phyloP scores from a whole-genome alignment of 2,888 invertebrate species.

The Empis stercorea region DNA sequence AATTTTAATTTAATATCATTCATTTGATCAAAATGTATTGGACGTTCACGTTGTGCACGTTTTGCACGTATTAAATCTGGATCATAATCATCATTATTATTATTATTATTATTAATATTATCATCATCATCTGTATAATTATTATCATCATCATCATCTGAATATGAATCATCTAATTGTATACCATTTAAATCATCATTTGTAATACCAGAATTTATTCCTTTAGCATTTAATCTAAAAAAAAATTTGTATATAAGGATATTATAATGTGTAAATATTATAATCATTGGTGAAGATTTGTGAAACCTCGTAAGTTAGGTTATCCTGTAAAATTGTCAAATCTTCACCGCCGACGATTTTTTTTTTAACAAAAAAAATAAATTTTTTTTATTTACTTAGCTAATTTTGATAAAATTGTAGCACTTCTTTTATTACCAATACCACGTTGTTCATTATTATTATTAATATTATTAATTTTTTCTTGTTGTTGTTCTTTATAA shows the following conservation, averaged over 20 bases:
- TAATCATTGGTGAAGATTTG: too few species aligned
- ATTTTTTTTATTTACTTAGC: slow-evolving; percentile 46
- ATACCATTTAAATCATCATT: slow-evolving; percentile 65
- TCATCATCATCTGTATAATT: slow-evolving; percentile 52
- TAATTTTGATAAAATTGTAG: slow-evolving; percentile 65
- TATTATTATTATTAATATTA: slow-evolving; percentile 18
- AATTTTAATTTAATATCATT: slow-evolving; percentile 71
- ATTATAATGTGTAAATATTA: too few species aligned
- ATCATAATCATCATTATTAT: slow-evolving; percentile 36
- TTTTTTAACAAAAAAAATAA: not conserved
- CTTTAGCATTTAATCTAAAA: slow-evolving; percentile 64
- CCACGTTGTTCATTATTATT: too few species aligned
- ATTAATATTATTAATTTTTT: slow-evolving; percentile 13
- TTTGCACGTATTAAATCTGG: slow-evolving; percentile 43
- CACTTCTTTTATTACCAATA: slow-evolving; percentile 46
- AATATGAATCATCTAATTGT: slow-evolving; percentile 37
- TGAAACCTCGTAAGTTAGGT: too few species aligned
- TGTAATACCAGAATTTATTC: slow-evolving; percentile 66
- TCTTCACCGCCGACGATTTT: too few species aligned
- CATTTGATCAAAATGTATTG: slow-evolving; percentile 70
- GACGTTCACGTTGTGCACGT: slow-evolving; percentile 52
- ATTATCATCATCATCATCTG: slow-evolving; percentile 1
- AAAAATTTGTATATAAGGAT: too few species aligned
- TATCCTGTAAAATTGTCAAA: too few species aligned
- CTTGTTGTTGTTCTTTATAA: slow-evolving; percentile 19